Base-by-base conservation (phyloP, 2,888 invertebrate genomes). In the Ophioninae sp. region DNA sequence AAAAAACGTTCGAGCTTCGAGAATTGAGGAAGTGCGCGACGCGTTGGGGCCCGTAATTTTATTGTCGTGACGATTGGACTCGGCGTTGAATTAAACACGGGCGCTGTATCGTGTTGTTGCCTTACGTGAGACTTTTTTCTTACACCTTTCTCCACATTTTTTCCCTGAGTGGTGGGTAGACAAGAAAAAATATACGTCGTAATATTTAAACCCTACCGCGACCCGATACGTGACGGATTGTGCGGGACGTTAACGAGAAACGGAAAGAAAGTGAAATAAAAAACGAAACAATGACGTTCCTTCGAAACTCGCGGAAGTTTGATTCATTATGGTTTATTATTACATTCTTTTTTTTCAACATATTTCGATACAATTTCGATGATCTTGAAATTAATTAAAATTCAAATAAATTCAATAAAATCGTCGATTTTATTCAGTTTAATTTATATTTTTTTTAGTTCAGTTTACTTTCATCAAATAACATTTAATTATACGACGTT, bases 21-120 rank as follows among this genome's bases (percentile, higher is more conserved):
- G 59, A 84, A 84, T 76, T 56, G 72, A 81, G 84, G 84, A 84
- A 84, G 81, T 67, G 7, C 50, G 57, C 59, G 37, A 56, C n/a
- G 50, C n/a, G n/a, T 61, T 76, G 56, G 74, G 44, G 72, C 75
- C 62, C 57, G 67, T 64, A 67, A 72, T 79, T 76, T 68, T 65
- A 64, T 72, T 41, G 56, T 57, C 72, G 56, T 65, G 81, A 81
- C 84, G 79, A 84, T 84, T 81, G 79, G 79, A 84, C 73, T 73
- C 62, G 79, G 78, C 84, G 61, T 20, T 20, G 79, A 79, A 84
- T 84, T 79, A 79, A 72, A 65, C 67, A 61, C 61, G 56, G 23
- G 41, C 6, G 7, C 44, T 57, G 44, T 62, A 61, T 41, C 56
- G 68, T 20, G 72, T 59, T 30, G 30, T 30, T 30, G 30, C 30